Evolutionary conservation across 2,113 vertebrate genomes (phyloP).

Genomic region (Plectropomus leopardus): DNA sequence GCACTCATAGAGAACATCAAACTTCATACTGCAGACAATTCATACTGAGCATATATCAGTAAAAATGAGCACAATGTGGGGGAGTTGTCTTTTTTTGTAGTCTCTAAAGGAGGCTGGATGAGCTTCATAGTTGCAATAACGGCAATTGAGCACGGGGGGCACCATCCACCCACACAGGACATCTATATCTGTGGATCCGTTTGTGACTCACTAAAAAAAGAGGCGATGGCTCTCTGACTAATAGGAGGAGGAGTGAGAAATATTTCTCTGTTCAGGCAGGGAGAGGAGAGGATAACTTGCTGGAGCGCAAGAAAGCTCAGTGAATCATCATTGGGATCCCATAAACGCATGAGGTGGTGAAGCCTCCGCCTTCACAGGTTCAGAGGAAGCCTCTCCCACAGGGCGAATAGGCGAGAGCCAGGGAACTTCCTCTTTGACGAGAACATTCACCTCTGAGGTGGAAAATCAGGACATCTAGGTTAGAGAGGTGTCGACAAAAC

Average conservation of each 20-base stretch:
- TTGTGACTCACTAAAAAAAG: slow-evolving; percentile 75
- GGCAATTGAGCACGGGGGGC: slow-evolving; percentile 72
- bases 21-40: slow-evolving; percentile 37
- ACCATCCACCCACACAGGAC: slow-evolving; percentile 76
- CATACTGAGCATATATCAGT: slow-evolving; percentile 33
- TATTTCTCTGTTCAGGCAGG: slow-evolving; percentile 40
- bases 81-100: slow-evolving; percentile 32
- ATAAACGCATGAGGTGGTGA: slow-evolving; percentile 35
- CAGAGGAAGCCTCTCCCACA: slow-evolving; percentile 67
- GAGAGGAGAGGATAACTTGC: slow-evolving; percentile 58
- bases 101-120: slow-evolving; percentile 44
- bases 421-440: slow-evolving; percentile 52
- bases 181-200: slow-evolving; percentile 66
- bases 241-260: slow-evolving; percentile 73
- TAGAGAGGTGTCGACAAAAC: slow-evolving; percentile 18
- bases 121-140: slow-evolving; percentile 67
- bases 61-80: slow-evolving; percentile 40
- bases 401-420: slow-evolving; percentile 48
- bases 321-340: slow-evolving; percentile 78
- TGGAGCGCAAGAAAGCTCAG: slow-evolving; percentile 36
- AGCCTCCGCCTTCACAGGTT: slow-evolving; percentile 45
- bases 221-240: slow-evolving; percentile 69
- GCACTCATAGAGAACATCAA: slow-evolving; percentile 7
- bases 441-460: slow-evolving; percentile 5
- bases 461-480: background rate